Evolutionary conservation across 2,113 vertebrate genomes (phyloP).

Genomic region (Nothocercus julius): DNA sequence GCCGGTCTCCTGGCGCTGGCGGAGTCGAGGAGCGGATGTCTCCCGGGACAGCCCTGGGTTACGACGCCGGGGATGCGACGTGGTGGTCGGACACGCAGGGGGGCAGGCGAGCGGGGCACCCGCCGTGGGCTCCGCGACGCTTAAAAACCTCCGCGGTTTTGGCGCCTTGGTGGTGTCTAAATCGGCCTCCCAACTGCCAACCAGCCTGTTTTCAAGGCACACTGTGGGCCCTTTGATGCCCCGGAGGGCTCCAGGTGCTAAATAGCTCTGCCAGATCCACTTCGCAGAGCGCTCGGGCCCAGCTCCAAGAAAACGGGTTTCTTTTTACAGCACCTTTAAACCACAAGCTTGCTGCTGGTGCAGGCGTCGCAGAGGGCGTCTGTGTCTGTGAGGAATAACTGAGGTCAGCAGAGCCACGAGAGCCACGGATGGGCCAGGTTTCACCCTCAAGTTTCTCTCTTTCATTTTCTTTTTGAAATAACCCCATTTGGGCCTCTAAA

Average conservation of each 20-base stretch:
- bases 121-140: background rate
- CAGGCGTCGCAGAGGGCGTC: background rate
- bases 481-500: conserved; percentile 37
- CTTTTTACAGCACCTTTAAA: background rate
- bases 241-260: background rate
- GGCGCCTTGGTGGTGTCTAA: background rate
- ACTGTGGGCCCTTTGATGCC: conserved; percentile 6
- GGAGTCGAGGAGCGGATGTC: background rate
- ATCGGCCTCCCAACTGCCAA: background rate
- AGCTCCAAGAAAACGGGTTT: background rate
- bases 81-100: fast-evolving
- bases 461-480: conserved; percentile 28
- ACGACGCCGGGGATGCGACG: no score
- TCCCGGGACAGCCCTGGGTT: background rate
- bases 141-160: background rate
- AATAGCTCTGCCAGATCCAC: background rate
- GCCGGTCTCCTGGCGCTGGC: background rate
- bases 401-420: background rate
- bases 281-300: fast-evolving
- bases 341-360: background rate
- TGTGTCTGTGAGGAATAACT: background rate
- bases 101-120: background rate
- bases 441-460: background rate
- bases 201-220: conserved; percentile 10
- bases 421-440: background rate